Percentiles rank a stretch among this genome's conserved stretches.
phyloP scores from a whole-genome alignment of 2,113 vertebrate species.

The Tachuris rubrigastra region DNA sequence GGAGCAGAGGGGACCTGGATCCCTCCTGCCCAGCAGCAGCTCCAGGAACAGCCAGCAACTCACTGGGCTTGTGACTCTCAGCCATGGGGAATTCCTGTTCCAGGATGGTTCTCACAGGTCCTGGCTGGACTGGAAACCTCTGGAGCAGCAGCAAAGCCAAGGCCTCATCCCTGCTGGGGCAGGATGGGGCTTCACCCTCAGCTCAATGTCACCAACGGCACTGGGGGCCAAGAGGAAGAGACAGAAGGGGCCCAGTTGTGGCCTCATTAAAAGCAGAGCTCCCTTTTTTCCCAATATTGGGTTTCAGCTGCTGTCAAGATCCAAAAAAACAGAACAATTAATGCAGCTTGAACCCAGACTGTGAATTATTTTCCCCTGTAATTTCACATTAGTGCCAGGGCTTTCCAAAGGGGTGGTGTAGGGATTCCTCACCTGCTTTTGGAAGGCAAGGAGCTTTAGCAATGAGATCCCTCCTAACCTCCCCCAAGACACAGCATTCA shows the following conservation, averaged over 20 bases:
- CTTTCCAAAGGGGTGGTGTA: accelerated
- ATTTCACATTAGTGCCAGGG: not conserved
- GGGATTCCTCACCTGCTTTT: not conserved
- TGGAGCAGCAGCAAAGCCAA: not conserved
- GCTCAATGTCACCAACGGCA: no score
- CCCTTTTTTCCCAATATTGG: not conserved
- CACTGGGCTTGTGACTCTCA: not conserved
- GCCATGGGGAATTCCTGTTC: not conserved
- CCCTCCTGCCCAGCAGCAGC: no score
- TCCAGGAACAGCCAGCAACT: accelerated
- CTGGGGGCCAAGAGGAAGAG: not conserved
- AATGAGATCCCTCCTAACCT: not conserved
- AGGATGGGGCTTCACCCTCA: not conserved
- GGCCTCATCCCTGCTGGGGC: not conserved
- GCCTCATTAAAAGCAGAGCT: not conserved
- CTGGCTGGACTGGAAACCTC: not conserved
- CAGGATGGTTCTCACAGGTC: not conserved
- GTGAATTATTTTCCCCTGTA: not conserved
- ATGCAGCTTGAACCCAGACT: not conserved
- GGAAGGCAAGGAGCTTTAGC: not conserved
- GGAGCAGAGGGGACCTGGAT: accelerated
- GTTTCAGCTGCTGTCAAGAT: not conserved
- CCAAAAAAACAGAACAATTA: not conserved
- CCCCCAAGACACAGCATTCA: not conserved
- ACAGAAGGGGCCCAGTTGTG: not conserved